phyloP scores from a whole-genome alignment of 2,797 vertebrate genomes.

The Rhincodon typus region DNA sequence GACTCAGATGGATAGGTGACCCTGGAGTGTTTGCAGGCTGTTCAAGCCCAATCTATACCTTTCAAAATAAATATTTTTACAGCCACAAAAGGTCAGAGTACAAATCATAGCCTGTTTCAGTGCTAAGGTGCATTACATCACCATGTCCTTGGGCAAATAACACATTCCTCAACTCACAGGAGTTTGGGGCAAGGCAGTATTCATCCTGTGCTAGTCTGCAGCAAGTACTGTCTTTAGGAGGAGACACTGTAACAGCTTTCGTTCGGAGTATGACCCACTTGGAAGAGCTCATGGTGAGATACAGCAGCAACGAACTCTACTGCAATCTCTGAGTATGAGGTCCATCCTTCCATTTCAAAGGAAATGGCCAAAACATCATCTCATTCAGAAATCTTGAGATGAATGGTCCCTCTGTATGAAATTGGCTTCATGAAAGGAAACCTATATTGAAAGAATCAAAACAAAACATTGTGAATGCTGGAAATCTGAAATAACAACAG shows the following conservation, averaged over 20 bases:
- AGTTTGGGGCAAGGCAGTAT: neutral
- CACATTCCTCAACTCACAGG: neutral
- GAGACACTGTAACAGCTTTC: neutral
- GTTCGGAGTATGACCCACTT: too few species aligned
- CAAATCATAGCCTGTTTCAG: neutral
- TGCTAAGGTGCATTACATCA: neutral
- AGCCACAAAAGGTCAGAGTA: conserved; percentile 17
- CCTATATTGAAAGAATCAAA: too few species aligned
- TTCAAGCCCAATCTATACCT: neutral
- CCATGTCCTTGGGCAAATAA: neutral
- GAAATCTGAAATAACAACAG: too few species aligned
- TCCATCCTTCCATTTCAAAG: neutral
- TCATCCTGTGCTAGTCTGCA: neutral
- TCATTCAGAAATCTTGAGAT: neutral
- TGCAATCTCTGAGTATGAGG: neutral
- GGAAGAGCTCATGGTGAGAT: neutral
- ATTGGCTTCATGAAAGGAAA: neutral
- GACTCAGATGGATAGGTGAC: neutral
- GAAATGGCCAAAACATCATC: neutral
- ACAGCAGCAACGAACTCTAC: neutral
- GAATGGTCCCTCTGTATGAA: neutral
- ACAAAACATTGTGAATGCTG: too few species aligned
- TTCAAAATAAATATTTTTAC: conserved; percentile 36
- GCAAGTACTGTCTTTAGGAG: neutral
- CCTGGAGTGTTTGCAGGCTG: conserved; percentile 26